These are phyloP conservation scores for Leptura quadrifasciata DNA, from an alignment of 2,888 invertebrate species.

Conservation along the genomic window DNA sequence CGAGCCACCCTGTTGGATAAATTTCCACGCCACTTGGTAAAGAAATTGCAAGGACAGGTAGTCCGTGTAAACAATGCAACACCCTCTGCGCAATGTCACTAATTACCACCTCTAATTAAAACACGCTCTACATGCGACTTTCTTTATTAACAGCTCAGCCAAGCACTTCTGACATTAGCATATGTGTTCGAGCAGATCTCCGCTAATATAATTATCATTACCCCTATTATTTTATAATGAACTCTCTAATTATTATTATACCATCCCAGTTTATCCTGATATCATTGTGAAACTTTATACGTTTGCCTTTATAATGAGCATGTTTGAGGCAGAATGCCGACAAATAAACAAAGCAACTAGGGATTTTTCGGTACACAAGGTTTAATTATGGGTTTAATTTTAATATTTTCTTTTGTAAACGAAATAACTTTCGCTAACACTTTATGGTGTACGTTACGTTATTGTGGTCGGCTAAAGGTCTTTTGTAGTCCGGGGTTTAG, in stretches of 20 bases:
- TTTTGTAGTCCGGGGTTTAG: background rate
- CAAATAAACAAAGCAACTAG: conserved; percentile 34
- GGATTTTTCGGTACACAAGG: conserved; percentile 13
- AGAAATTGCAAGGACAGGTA: conserved; percentile 55
- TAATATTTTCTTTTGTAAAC: background rate
- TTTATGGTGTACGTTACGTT: background rate
- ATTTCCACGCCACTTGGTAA: conserved; percentile 54
- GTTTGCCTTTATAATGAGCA: conserved; percentile 42
- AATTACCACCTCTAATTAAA: conserved; percentile 68
- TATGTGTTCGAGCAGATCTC: conserved; percentile 48
- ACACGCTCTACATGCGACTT: conserved; percentile 65
- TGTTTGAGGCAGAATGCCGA: conserved; percentile 34
- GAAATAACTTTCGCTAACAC: background rate
- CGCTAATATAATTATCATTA: conserved; percentile 59
- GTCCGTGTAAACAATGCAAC: conserved; percentile 56
- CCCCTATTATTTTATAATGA: conserved; percentile 58
- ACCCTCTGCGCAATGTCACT: conserved; percentile 64
- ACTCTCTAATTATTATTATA: conserved; percentile 57
- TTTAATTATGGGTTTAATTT: conserved; percentile 24
- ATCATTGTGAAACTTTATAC: conserved; percentile 51
- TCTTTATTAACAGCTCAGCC: conserved; percentile 63
- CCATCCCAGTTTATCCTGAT: conserved; percentile 50
- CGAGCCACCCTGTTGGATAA: conserved; percentile 33
- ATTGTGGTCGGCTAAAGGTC: background rate
- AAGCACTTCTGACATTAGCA: conserved; percentile 49